These are phyloP conservation scores for Apodemus speciosus DNA, from an alignment of 2,113 vertebrate species.

Conservation along the genomic window DNA sequence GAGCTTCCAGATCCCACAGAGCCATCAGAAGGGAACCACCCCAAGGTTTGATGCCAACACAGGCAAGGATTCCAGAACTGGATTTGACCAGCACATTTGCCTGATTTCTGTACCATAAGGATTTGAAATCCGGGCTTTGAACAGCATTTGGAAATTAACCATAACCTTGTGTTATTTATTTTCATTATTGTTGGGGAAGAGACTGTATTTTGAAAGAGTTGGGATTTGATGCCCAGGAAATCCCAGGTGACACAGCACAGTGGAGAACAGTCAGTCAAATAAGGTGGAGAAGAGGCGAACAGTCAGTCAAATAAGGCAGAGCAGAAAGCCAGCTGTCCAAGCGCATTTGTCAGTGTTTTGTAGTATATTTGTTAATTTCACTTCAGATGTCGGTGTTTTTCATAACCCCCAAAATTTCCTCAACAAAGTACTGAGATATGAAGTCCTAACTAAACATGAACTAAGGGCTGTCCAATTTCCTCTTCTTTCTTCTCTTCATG, in stretches of 20 bases:
- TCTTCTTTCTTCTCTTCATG: neutral
- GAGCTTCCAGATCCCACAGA: neutral
- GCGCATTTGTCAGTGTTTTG: constrained; percentile 18
- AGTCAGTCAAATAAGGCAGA: constrained; percentile 37
- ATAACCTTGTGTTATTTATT: neutral
- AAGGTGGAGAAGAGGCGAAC: constrained; percentile 28
- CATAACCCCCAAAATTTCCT: constrained; percentile 37
- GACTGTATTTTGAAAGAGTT: constrained; percentile 38
- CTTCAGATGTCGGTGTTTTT: constrained; percentile 31
- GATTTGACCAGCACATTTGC: constrained; percentile 6
- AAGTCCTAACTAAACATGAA: neutral
- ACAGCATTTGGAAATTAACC: neutral
- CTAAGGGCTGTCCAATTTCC: neutral
- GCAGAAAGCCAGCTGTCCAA: neutral
- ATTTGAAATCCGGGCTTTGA: constrained; percentile 20
- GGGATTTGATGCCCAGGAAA: neutral
- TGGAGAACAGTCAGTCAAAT: constrained; percentile 3
- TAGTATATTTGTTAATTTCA: constrained; percentile 35
- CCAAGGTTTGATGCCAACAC: neutral
- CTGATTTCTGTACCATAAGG: neutral
- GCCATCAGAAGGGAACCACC: neutral
- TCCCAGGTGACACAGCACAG: constrained; percentile 7
- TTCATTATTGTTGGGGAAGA: neutral
- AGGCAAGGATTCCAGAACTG: neutral
- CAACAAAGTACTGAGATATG: neutral